A percentile compares a stretch with the other conserved stretches of the same genome.
These are phyloP conservation scores for Spatulosminthurus flaviceps DNA, from an alignment of 2,888 invertebrate species.

Conservation along the genomic window DNA sequence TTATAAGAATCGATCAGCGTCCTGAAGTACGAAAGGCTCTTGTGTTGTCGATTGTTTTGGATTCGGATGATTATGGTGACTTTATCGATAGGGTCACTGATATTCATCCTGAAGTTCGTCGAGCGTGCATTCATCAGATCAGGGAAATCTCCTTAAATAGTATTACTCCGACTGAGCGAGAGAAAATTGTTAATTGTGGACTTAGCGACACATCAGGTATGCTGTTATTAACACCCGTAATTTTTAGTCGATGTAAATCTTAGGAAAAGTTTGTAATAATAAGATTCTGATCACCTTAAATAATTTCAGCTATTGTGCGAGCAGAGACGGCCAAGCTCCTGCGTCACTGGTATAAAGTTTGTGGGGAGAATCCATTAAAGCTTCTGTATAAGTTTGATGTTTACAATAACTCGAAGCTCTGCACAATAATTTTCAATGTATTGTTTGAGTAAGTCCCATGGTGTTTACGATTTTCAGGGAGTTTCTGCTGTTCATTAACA, in stretches of 20 bases:
- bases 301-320: constrained; percentile 34
- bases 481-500: too few relatives aligned
- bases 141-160: constrained; percentile 32
- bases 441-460: constrained; percentile 39
- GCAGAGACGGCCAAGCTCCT: constrained; percentile 32
- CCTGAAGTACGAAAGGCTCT: constrained; percentile 44
- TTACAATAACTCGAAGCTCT: constrained; percentile 43
- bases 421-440: constrained; percentile 25
- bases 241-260: too few relatives aligned
- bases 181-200: constrained; percentile 45
- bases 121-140: constrained; percentile 45
- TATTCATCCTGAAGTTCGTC: constrained; percentile 44
- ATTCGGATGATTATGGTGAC: constrained; percentile 43
- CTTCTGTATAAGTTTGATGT: constrained; percentile 42
- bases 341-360: constrained; percentile 40
- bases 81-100: constrained; percentile 42
- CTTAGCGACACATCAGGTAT: constrained; percentile 40
- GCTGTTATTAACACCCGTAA: too few relatives aligned
- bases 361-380: constrained; percentile 10
- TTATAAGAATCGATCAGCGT: constrained; percentile 44
- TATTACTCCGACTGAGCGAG: constrained; percentile 22
- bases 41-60: constrained; percentile 41
- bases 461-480: constrained; percentile 3
- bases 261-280: too few relatives aligned
- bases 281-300: too few relatives aligned